Evolutionary conservation across 2,113 vertebrate genomes (phyloP).

Genomic region (Isurus oxyrinchus): DNA sequence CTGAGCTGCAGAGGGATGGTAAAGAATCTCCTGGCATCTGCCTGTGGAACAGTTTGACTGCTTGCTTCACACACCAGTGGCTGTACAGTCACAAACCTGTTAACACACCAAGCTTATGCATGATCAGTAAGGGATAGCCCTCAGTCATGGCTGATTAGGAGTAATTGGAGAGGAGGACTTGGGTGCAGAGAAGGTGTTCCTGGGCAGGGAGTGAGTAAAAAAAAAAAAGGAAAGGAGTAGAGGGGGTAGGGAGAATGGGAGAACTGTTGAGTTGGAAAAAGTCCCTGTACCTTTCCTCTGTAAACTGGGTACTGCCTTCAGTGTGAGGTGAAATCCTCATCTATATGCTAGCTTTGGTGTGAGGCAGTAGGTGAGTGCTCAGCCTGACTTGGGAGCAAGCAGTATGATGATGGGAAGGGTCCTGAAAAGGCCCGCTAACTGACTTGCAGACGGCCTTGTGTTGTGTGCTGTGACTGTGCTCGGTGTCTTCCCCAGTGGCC

Average conservation of each 20-base stretch:
- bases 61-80: no score
- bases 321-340: neutral
- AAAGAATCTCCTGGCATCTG: constrained; percentile 45
- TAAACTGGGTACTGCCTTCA: neutral
- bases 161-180: no score
- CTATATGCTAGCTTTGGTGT: neutral
- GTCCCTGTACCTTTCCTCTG: neutral
- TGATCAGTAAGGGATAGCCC: no score
- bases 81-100: neutral
- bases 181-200: neutral
- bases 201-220: neutral
- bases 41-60: neutral
- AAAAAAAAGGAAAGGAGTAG: neutral
- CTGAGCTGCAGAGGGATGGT: constrained; percentile 78
- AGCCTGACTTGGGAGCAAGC: neutral
- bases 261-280: neutral
- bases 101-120: neutral
- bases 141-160: neutral
- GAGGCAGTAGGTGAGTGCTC: neutral
- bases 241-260: neutral
- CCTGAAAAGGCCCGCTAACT: neutral
- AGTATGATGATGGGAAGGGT: neutral
- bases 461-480: neutral
- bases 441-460: neutral
- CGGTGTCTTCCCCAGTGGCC: neutral